These are phyloP conservation scores for Synergus japonicus DNA, from an alignment of 2,888 invertebrate genomes.

Conservation along the genomic window DNA sequence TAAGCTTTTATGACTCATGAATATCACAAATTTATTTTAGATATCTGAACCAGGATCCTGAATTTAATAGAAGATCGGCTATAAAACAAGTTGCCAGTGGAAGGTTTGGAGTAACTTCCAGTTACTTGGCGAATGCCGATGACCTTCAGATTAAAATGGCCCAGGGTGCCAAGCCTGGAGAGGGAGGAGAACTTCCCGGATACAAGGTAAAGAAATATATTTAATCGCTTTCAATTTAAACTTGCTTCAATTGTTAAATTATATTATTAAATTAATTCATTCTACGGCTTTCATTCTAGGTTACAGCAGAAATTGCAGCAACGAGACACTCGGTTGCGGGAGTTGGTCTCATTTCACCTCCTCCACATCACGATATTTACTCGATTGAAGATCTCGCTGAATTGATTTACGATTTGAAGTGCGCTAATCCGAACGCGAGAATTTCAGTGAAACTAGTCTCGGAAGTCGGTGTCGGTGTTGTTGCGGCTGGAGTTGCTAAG, in stretches of 20 bases:
- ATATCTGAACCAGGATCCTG: slow-evolving; percentile 84
- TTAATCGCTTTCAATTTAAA: neutral
- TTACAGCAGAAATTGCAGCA: slow-evolving; percentile 95
- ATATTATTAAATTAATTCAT: slow-evolving; percentile 3
- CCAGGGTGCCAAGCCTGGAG: slow-evolving; percentile 99
- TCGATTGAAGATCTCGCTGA: slow-evolving; percentile 99
- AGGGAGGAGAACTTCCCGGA: slow-evolving; percentile 97
- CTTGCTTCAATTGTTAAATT: neutral
- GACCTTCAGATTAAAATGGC: slow-evolving; percentile 99
- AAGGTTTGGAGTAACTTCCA: slow-evolving; percentile 98
- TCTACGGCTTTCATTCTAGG: slow-evolving; percentile 78
- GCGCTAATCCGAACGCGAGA: slow-evolving; percentile 95
- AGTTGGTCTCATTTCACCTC: slow-evolving; percentile 98
- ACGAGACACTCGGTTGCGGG: slow-evolving; percentile 97
- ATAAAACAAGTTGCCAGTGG: slow-evolving; percentile 99
- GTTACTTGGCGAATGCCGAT: slow-evolving; percentile 97
- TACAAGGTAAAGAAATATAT: slow-evolving; percentile 79
- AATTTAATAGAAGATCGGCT: slow-evolving; percentile 92
- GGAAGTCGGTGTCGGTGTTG: slow-evolving; percentile 98
- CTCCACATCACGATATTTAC: slow-evolving; percentile 99
- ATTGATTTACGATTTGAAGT: slow-evolving; percentile 98
- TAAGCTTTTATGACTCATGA: neutral
- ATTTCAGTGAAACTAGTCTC: slow-evolving; percentile 99
- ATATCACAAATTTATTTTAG: slow-evolving; percentile 49
- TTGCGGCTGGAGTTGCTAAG: slow-evolving; percentile 99